Conservation (phyloP, 1,140 invertebrate species). For the Wiebesia pumilae region DNA sequence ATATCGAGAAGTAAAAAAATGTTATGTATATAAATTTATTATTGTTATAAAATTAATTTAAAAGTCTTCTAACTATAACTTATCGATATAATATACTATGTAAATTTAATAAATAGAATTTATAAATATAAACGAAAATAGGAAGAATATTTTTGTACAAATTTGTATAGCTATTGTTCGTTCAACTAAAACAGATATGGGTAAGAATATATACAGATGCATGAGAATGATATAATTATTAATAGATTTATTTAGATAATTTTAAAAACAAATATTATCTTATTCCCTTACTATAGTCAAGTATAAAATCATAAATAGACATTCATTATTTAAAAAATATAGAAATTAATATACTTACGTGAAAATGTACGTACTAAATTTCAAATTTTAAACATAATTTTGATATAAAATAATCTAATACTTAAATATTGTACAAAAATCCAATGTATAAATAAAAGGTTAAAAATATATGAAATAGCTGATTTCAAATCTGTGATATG, state of each 20-base stretch:
- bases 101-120: slow-evolving; percentile 16
- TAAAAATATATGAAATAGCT: slow-evolving; percentile 31
- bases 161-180: slow-evolving; percentile 9
- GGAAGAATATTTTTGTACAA: slow-evolving; percentile 31
- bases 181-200: neutral
- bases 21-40: neutral
- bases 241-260: neutral
- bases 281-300: neutral
- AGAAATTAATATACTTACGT: neutral
- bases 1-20: no score
- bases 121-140: slow-evolving; percentile 27
- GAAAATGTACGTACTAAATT: neutral
- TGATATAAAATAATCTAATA: slow-evolving; percentile 1
- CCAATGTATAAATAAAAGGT: neutral
- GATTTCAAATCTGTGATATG: slow-evolving; percentile 47
- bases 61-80: neutral
- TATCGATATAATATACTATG: neutral
- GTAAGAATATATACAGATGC: neutral
- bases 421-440: neutral
- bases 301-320: neutral
- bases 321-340: neutral
- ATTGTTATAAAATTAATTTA: neutral
- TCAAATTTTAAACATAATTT: neutral
- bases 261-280: neutral
- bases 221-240: neutral